Percentiles rank a stretch among this genome's conserved stretches.
Evolutionary conservation across 2,113 vertebrate genomes (phyloP).

Genomic region (Mesoclemmys tuberculata): DNA sequence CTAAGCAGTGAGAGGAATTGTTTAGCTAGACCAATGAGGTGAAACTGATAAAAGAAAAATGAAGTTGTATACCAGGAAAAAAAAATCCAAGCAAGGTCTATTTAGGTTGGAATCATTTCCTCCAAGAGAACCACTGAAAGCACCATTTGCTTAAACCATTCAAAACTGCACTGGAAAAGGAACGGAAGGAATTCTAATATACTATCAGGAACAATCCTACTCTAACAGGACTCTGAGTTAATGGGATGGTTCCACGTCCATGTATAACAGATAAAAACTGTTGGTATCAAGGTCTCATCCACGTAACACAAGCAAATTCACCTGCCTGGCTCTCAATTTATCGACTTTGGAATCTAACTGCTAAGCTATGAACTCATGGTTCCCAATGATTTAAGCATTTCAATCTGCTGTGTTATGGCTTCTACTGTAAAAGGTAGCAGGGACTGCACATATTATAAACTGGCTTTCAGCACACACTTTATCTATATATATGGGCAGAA

Average conservation of each 20-base stretch:
- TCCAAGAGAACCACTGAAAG: background rate
- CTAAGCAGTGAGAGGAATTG: background rate
- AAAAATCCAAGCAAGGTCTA: background rate
- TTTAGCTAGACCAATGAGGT: background rate
- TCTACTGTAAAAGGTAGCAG: background rate
- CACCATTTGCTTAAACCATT: background rate
- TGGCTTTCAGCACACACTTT: background rate
- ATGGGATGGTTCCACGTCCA: background rate
- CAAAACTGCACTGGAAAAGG: rapidly evolving
- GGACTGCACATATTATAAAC: background rate
- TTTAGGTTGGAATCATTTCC: rapidly evolving
- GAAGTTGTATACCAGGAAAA: background rate
- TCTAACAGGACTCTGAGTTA: background rate
- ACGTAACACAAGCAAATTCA: background rate
- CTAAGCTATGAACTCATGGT: background rate
- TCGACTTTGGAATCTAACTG: background rate
- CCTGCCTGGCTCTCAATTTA: background rate
- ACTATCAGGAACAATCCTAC: background rate
- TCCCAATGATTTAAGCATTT: background rate
- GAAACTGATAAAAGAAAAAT: background rate
- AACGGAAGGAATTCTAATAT: background rate
- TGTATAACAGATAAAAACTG: background rate
- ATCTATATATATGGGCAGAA: background rate
- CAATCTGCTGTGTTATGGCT: background rate
- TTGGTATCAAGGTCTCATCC: background rate